Evolutionary conservation across 64 coral and sea anemone species (phyloP), one percentile per base, ranked within the genome.

Genomic region (Montipora sp.): DNA sequence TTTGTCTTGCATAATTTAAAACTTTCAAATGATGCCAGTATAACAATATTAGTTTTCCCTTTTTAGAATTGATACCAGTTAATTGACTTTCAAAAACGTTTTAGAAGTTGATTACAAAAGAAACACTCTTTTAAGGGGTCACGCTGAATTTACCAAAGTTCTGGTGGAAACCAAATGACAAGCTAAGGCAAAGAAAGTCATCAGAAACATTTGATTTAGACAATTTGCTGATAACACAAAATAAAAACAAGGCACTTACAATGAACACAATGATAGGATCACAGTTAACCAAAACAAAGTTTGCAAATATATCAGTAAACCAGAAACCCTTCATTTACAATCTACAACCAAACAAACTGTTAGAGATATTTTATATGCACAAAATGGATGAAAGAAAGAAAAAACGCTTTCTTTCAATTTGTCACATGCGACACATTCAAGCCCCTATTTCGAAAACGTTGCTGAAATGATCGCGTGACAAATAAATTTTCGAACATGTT

Each of bases 271-370:
- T 67, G 36, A 68, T 46, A 68, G 68, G 81, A 84, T 63, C 9
- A 20, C 8, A 80, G 78, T 80, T 80, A 14, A 84, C 81, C 65
- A 49, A 85, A 85, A 85, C 82, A 85, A 85, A 63, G 45, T 49
- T 44, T 16, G 36, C 36, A 7, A 7, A 12, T 47, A 71, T 49
- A 85, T 85, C 36, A 44, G 43, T 63, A 48, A n/a, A 63, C 63
- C 65, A 12, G 71, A 15, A 22, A 19, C 21, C 48, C 18, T 66
- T 85, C 71, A 85, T 71, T 70, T 85, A 72, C 43, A 85, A 83
- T 65, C 80, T 46, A 43, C 80, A 81, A 5, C 79, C 79, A 81
- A 81, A 81, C 79, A 83, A 85, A 85, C 9, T 46, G 9, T 59
- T 21, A 48, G 5, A 49, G 61, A 18, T 48, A 60, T 48, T 36